phyloP scores from a whole-genome alignment of 2,797 vertebrate species.

The Platyrinchus mystaceus region DNA sequence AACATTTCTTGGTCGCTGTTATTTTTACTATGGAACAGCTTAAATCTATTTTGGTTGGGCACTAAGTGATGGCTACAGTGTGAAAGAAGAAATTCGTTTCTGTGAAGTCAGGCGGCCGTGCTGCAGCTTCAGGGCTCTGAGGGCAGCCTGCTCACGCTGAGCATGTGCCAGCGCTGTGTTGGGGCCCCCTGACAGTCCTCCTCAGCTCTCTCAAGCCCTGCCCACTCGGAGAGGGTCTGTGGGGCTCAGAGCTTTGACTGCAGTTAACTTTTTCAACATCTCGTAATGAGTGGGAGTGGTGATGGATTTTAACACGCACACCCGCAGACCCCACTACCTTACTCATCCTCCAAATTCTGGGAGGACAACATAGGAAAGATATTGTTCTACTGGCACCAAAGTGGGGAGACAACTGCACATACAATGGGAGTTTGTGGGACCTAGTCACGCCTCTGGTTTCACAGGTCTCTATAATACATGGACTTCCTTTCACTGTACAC shows the following conservation, averaged over 20 bases:
- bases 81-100: not conserved
- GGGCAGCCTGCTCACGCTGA: not conserved
- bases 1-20: not conserved
- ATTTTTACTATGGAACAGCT: not conserved
- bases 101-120: rapidly evolving
- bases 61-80: not conserved
- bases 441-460: not conserved
- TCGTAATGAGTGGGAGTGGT: not conserved
- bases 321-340: rapidly evolving
- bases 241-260: not conserved
- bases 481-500: not conserved
- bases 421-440: rapidly evolving
- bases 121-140: not conserved
- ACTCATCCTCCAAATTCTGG: not conserved
- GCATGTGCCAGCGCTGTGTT: not conserved
- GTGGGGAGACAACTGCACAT: not conserved
- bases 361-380: not conserved
- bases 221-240: not conserved
- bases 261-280: not conserved
- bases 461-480: not conserved
- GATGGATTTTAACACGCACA: not conserved
- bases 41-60: not conserved
- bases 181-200: not conserved
- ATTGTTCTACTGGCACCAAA: not conserved
- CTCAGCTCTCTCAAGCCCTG: rapidly evolving